A percentile compares a stretch with the other conserved stretches of the same genome.
Evolutionary conservation across 1,140 invertebrate genomes (phyloP).

Genomic region (Triops cancriformis): DNA sequence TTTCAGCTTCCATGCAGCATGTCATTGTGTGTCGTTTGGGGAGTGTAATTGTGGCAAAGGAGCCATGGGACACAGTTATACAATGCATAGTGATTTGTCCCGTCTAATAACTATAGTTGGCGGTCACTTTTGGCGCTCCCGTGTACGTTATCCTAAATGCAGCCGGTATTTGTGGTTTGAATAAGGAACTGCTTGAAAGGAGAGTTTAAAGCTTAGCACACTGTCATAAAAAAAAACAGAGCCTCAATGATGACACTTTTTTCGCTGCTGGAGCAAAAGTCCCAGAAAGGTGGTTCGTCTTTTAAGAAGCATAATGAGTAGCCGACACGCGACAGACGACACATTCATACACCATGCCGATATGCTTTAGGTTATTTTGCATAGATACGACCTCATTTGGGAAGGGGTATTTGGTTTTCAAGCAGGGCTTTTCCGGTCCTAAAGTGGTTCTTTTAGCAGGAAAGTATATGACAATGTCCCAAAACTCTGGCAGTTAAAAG

Average conservation of each 20-base stretch:
- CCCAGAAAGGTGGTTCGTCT: not conserved
- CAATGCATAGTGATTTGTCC: not conserved
- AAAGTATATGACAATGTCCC: not conserved
- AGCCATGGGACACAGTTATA: not conserved
- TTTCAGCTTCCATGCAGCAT: not conserved
- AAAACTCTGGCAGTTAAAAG: not conserved
- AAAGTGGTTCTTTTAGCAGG: not conserved
- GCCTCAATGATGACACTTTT: not conserved
- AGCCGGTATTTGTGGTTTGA: not conserved
- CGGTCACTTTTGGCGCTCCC: not conserved
- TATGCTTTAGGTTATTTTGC: not conserved
- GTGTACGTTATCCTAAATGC: not conserved
- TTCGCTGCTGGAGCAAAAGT: not conserved
- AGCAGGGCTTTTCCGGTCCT: not conserved
- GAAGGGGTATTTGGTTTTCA: not conserved
- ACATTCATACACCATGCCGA: not conserved
- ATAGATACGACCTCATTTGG: conserved; percentile 5
- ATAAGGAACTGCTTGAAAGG: not conserved
- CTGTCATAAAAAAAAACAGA: not conserved
- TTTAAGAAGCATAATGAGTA: not conserved
- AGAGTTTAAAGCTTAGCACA: not conserved
- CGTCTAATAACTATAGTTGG: not conserved
- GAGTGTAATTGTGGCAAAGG: not conserved
- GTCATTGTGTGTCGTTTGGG: conserved; percentile 5
- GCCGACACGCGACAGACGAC: not conserved